Conservation (phyloP, 2,888 invertebrate species). For the Drosophila dives region DNA sequence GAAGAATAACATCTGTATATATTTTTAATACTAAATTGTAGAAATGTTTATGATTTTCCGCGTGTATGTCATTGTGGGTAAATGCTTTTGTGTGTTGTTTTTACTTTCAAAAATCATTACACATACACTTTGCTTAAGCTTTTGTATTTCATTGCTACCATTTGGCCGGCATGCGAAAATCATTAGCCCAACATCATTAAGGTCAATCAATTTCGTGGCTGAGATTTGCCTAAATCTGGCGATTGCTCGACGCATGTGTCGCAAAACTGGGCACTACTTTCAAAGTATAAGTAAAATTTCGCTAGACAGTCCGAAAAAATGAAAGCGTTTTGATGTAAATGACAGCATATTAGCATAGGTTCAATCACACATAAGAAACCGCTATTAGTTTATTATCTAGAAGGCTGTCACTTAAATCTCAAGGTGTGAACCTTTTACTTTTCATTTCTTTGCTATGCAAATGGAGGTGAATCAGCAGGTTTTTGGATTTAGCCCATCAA, state of each 20-base stretch:
- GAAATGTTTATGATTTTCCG: no score
- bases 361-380: slow-evolving; percentile 31
- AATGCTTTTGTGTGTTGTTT: slow-evolving; percentile 54
- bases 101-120: slow-evolving; percentile 69
- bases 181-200: slow-evolving; percentile 70
- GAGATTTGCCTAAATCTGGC: slow-evolving; percentile 62
- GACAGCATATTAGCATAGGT: slow-evolving; percentile 50
- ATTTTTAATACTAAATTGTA: not conserved
- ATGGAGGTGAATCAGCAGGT: slow-evolving; percentile 46
- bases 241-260: slow-evolving; percentile 50
- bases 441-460: slow-evolving; percentile 66
- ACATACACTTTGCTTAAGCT: slow-evolving; percentile 12
- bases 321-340: slow-evolving; percentile 56
- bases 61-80: slow-evolving; percentile 23
- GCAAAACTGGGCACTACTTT: slow-evolving; percentile 48
- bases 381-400: slow-evolving; percentile 21
- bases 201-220: slow-evolving; percentile 66
- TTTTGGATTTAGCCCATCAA: slow-evolving; percentile 21
- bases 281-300: slow-evolving; percentile 54
- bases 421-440: slow-evolving; percentile 61
- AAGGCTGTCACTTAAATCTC: slow-evolving; percentile 19
- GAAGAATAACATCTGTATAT: not conserved
- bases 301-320: slow-evolving; percentile 48
- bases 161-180: slow-evolving; percentile 67
- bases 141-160: slow-evolving; percentile 59